Percentiles rank a stretch among this genome's conserved stretches.
These are phyloP conservation scores for Pinna nobilis DNA, from an alignment of 1,140 invertebrate genomes.

Conservation along the genomic window DNA sequence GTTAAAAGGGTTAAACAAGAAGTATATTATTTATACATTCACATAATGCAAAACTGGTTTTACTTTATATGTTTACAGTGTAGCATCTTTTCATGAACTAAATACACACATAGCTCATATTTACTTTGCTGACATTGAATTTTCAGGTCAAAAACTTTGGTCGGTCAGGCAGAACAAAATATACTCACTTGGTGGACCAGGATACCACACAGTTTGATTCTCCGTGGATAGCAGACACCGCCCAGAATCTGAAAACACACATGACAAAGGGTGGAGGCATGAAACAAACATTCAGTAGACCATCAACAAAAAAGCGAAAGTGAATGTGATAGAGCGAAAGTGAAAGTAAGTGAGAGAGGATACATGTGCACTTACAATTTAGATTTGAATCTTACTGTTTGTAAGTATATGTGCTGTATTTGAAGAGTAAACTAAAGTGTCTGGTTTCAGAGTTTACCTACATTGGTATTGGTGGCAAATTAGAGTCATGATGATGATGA, in stretches of 20 bases:
- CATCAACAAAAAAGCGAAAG: conserved; percentile 74
- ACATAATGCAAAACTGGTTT: neutral
- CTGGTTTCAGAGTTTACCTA: no score
- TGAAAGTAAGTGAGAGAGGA: neutral
- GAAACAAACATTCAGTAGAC: conserved; percentile 94
- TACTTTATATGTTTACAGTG: neutral
- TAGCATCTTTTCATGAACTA: neutral
- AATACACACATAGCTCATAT: neutral
- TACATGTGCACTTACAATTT: neutral
- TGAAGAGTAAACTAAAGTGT: no score
- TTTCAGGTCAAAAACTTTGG: conserved; percentile 98
- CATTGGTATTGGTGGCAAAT: no score
- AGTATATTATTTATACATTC: neutral
- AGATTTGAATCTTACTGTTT: no score
- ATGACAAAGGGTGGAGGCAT: conserved; percentile 94
- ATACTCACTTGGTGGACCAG: conserved; percentile 99
- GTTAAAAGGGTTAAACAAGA: no score
- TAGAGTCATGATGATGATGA: no score
- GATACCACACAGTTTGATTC: conserved; percentile 99
- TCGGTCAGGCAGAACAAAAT: conserved; percentile 97
- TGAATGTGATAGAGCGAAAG: conserved; percentile 27
- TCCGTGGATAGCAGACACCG: conserved; percentile 94
- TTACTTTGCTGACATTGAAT: conserved; percentile 22
- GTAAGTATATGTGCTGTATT: no score
- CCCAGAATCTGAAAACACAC: conserved; percentile 92